Percentiles rank a stretch among this genome's conserved stretches.
Conservation (phyloP, 2,113 vertebrate species). For the Bufo bufo region DNA sequence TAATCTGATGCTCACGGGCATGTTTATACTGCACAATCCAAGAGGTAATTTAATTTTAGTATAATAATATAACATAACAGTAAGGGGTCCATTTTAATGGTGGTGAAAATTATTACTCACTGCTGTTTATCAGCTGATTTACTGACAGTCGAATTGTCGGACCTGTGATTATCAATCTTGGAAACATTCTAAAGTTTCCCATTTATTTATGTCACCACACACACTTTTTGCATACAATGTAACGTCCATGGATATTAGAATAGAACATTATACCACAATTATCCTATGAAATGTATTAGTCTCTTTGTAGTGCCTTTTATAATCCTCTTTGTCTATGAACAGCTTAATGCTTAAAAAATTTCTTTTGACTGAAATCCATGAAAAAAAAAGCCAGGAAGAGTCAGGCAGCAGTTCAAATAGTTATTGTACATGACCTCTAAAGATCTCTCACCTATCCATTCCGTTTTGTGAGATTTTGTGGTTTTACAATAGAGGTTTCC, state of each 20-base stretch:
- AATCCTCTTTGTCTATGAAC: not conserved
- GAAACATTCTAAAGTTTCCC: not conserved
- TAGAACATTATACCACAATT: not conserved
- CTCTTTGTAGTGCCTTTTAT: not conserved
- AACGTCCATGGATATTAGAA: not conserved
- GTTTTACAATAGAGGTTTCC: conserved; percentile 43
- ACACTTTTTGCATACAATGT: not conserved
- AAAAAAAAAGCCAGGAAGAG: conserved; percentile 9
- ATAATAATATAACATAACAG: too few relatives aligned
- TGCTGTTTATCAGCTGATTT: too few relatives aligned
- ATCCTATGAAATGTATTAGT: not conserved
- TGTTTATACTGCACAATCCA: too few relatives aligned
- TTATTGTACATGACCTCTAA: conserved; percentile 49
- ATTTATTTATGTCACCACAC: not conserved
- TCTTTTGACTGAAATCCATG: conserved; percentile 3
- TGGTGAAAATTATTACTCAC: too few relatives aligned
- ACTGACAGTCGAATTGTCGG: too few relatives aligned
- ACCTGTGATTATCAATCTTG: not conserved
- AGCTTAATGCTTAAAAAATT: not conserved
- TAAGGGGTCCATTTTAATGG: too few relatives aligned
- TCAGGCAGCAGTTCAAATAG: conserved; percentile 39
- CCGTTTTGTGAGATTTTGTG: conserved; percentile 38
- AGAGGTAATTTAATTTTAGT: too few relatives aligned
- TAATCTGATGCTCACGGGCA: too few relatives aligned
- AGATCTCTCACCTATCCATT: conserved; percentile 40